Evolutionary conservation across 2,888 invertebrate genomes (phyloP).

Genomic region (Cylindroiulus punctatus): DNA sequence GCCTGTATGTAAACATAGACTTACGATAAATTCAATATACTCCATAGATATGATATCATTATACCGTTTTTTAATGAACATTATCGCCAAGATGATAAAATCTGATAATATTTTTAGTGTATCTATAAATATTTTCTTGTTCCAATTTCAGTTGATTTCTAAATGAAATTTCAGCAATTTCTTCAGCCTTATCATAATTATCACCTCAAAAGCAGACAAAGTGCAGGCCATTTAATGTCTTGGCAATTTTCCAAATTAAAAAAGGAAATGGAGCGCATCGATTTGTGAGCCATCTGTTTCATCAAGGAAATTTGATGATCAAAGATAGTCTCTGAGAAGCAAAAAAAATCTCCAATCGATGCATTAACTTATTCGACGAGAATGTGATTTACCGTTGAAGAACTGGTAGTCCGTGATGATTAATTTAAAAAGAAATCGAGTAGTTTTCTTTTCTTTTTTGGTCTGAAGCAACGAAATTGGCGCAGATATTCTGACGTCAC

Average conservation of each 20-base stretch:
- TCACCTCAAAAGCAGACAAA: not conserved
- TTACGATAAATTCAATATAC: too few relatives aligned
- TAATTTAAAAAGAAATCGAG: not conserved
- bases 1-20: too few relatives aligned
- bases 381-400: not conserved
- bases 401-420: constrained; percentile 17
- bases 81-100: too few relatives aligned
- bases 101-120: not conserved
- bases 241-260: constrained; percentile 51
- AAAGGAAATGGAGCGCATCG: constrained; percentile 52
- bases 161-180: not conserved
- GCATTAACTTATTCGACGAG: not conserved
- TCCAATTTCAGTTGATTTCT: not conserved
- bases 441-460: not conserved
- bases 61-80: too few relatives aligned
- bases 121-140: not conserved
- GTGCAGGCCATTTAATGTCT: not conserved
- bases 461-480: not conserved
- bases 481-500: not conserved
- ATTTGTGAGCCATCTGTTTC: constrained; percentile 42
- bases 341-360: constrained; percentile 46
- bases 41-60: too few relatives aligned
- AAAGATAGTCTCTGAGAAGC: constrained; percentile 31
- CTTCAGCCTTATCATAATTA: not conserved
- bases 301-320: constrained; percentile 49